Evolutionary conservation across 1,140 invertebrate genomes (phyloP), one percentile per base, ranked within the genome.

Genomic region (Leucophenga varia): DNA sequence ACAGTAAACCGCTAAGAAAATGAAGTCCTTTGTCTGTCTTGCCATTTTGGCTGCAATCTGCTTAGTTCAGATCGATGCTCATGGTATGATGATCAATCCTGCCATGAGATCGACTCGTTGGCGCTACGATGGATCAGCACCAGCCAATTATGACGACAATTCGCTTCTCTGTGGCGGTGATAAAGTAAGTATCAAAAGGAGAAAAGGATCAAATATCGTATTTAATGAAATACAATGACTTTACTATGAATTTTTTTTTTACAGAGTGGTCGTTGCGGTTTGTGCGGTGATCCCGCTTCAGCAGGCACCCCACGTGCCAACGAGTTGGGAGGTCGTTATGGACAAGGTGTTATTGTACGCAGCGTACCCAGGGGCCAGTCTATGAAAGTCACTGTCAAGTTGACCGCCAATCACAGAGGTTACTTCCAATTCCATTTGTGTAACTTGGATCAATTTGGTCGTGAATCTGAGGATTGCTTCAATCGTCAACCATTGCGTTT

Each of bases 31-130:
- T n/a, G n/a, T n/a, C n/a, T n/a, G n/a, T n/a, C n/a, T n/a, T n/a
- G n/a, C n/a, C n/a, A n/a, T n/a, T n/a, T n/a, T n/a, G n/a, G n/a
- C n/a, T n/a, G n/a, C n/a, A n/a, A n/a, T n/a, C n/a, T n/a, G n/a
- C n/a, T n/a, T n/a, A n/a, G n/a, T n/a, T n/a, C n/a, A n/a, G n/a
- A n/a, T n/a, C n/a, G n/a, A n/a, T n/a, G n/a, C n/a, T n/a, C 86
- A 89, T 76, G 87, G 86, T 3, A 80, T 82, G 71, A 64, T 88
- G 54, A 63, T 85, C 51, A 78, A 84, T 48, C 87, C 86, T 1
- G 79, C 83, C 2, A 80, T 81, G 34, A 78, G 87, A 48, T 80
- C 80, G 48, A 79, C 80, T 19, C 72, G 83, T 18, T 87, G 84
- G 83, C 77, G 85, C 45, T 74, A 76, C 30, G 79, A 82, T 14